Base-by-base conservation (phyloP, 1,140 invertebrate species). In the Mamestra configurata region DNA sequence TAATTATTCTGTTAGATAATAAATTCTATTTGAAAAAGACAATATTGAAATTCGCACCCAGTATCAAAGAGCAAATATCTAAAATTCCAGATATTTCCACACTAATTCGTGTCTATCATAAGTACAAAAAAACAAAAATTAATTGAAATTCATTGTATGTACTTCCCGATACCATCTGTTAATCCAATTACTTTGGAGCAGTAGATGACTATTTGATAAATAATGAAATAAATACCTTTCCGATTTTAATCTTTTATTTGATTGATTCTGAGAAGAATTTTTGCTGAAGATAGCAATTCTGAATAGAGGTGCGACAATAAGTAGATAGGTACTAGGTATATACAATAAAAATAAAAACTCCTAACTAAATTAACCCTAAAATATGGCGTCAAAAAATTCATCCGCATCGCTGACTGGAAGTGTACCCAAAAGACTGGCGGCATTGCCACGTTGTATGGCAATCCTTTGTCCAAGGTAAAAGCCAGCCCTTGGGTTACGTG, bases 191-290 rank as follows among this genome's bases (percentile, higher is more conserved):
- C 57, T 8, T 37, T 37, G 2, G 18, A 37, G 11, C 11, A 61
- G 55, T 27, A 4, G 57, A 61, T 61, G 57, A 61, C 27, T 18
- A 35, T 18, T 35, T 8, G 15, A 31, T n/a, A 31, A 59, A 31
- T 35, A 8, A 31, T n/a, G 15, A 61, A 61, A 35, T n/a, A 13
- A 15, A 31, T n/a, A 37, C n/a, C 4, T 27, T n/a, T 61, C n/a
- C 8, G n/a, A 37, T 61, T 18, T 0, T 10, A 35, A 61, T 61
- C 31, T 18, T 18, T 18, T 3, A 7, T 57, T 57, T 61, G 18
- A 61, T 61, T 61, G 27, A 37, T 61, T 61, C 57, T 61, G 1
- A 35, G 57, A 61, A 61, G 27, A 61, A 8, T 61, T 35, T 37
- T 37, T 61, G 7, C 13, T 18, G 6, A 13, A 10, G 57, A 61